Percentiles rank a stretch among this genome's conserved stretches.
These are phyloP conservation scores for Lissocephala sabroskyi DNA, from an alignment of 2,888 invertebrate species.

Conservation along the genomic window DNA sequence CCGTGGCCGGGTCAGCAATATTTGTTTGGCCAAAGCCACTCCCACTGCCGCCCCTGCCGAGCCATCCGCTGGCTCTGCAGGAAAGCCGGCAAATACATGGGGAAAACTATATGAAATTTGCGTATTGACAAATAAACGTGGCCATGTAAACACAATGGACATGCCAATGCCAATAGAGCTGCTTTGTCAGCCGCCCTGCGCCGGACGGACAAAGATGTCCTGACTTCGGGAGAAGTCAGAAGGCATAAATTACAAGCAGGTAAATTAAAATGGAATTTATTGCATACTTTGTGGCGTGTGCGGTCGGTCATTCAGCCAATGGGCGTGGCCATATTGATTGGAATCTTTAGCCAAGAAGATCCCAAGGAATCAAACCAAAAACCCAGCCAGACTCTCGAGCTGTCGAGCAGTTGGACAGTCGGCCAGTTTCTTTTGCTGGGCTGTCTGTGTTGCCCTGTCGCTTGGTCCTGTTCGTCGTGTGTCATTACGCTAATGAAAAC, in stretches of 20 bases:
- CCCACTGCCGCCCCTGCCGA: not conserved
- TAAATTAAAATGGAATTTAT: conserved; percentile 68
- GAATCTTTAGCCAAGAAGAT: too few relatives aligned
- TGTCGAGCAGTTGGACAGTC: too few relatives aligned
- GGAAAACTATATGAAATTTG: conserved; percentile 57
- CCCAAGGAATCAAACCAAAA: too few relatives aligned
- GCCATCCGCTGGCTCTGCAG: too few relatives aligned
- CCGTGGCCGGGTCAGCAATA: conserved; percentile 10
- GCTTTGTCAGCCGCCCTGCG: too few relatives aligned
- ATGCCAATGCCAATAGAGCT: conserved; percentile 60
- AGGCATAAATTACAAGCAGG: conserved; percentile 66
- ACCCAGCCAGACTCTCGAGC: too few relatives aligned
- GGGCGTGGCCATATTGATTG: too few relatives aligned
- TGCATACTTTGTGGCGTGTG: conserved; percentile 61
- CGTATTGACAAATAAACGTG: conserved; percentile 64
- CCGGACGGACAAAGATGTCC: too few relatives aligned
- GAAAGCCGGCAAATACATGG: too few relatives aligned
- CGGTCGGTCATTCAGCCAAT: too few relatives aligned
- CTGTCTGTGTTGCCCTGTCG: too few relatives aligned
- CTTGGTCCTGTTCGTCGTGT: too few relatives aligned
- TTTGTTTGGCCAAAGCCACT: not conserved
- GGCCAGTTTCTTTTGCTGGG: conserved; percentile 1
- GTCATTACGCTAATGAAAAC: conserved; percentile 58
- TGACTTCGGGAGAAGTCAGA: conserved; percentile 67
- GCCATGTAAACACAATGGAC: conserved; percentile 59